phyloP scores from a whole-genome alignment of 2,888 invertebrate species.

The Gerris lacustris region DNA sequence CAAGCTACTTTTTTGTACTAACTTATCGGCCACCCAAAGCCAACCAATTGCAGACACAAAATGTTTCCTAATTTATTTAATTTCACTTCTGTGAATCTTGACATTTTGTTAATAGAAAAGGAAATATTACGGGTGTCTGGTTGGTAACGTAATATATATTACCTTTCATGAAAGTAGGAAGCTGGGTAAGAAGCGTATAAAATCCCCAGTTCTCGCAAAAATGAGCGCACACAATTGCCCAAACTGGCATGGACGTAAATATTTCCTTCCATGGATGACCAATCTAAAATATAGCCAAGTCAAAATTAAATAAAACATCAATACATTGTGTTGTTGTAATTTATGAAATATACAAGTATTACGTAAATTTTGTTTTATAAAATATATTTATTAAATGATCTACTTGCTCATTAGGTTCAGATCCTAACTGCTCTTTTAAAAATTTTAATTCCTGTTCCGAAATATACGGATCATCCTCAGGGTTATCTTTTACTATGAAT shows the following conservation, averaged over 20 bases:
- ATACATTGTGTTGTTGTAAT: background rate
- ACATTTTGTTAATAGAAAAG: no score
- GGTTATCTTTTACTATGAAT: constrained; percentile 56
- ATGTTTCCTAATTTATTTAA: no score
- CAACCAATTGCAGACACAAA: no score
- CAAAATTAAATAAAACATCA: background rate
- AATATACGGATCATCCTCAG: constrained; percentile 61
- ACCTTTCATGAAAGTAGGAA: constrained; percentile 76
- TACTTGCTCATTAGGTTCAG: background rate
- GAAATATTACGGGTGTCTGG: no score
- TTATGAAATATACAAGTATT: background rate
- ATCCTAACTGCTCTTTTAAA: constrained; percentile 46
- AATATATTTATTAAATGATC: background rate
- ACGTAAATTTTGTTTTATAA: background rate
- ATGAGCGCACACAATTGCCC: constrained; percentile 71
- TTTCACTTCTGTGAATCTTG: no score
- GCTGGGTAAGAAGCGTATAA: constrained; percentile 68
- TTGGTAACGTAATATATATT: constrained; percentile 20
- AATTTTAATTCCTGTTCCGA: constrained; percentile 59
- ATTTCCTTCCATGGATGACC: constrained; percentile 64
- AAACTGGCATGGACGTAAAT: constrained; percentile 61
- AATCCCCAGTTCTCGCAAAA: constrained; percentile 86
- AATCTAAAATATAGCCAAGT: constrained; percentile 30
- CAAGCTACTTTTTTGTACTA: no score
- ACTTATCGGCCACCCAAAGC: no score